Conservation (phyloP, 1,140 invertebrate species). For the Bathynomus jamesi region DNA sequence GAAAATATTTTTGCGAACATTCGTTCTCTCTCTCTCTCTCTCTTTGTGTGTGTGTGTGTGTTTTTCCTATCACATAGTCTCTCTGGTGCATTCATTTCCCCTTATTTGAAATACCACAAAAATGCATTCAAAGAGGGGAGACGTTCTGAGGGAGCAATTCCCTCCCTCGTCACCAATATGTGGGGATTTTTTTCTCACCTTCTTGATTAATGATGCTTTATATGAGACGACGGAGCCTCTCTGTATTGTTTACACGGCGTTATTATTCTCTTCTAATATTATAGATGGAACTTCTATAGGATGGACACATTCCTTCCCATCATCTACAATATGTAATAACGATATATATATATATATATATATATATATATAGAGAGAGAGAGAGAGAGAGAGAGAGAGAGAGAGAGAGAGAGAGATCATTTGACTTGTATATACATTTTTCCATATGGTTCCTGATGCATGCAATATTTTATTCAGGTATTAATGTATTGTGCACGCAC, state of each 20-base stretch:
- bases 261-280: not conserved
- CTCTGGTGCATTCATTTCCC: not conserved
- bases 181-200: not conserved
- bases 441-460: too few relatives aligned
- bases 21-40: too few relatives aligned
- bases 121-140: not conserved
- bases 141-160: not conserved
- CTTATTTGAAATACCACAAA: constrained; percentile 1
- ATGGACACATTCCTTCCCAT: not conserved
- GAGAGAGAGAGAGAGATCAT: too few relatives aligned
- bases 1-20: too few relatives aligned
- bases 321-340: not conserved
- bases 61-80: not conserved
- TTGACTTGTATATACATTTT: too few relatives aligned
- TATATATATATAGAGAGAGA: not conserved
- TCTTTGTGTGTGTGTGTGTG: not conserved
- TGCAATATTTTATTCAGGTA: too few relatives aligned
- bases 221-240: not conserved
- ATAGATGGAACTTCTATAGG: not conserved
- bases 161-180: not conserved
- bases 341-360: not conserved
- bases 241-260: not conserved
- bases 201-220: not conserved
- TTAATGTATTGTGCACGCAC: too few relatives aligned
- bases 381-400: too few relatives aligned